A percentile compares a stretch with the other conserved stretches of the same genome.
These are phyloP conservation scores for Melolontha melolontha DNA, from an alignment of 2,888 invertebrate species.

Conservation along the genomic window DNA sequence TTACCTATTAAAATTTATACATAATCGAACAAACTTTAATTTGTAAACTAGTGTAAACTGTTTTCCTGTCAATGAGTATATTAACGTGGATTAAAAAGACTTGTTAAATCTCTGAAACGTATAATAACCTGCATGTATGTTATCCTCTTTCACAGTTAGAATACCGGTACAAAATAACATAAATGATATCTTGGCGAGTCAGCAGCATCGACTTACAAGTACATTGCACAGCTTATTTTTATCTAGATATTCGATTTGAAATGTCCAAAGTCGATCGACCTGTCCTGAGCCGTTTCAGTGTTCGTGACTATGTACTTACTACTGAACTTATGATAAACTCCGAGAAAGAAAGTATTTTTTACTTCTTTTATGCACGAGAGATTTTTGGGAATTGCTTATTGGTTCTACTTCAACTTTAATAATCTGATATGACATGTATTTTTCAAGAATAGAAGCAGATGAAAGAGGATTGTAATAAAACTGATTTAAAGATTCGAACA, in stretches of 20 bases:
- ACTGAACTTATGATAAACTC: slow-evolving; percentile 20
- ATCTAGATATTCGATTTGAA: slow-evolving; percentile 7
- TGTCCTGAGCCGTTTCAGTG: neutral
- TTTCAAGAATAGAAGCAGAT: neutral
- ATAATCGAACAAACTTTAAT: too few species aligned
- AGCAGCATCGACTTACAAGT: slow-evolving; percentile 23
- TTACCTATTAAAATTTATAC: too few species aligned
- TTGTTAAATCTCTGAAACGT: neutral
- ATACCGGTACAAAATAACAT: slow-evolving; percentile 33
- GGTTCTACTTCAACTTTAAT: slow-evolving; percentile 13
- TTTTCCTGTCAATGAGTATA: too few species aligned
- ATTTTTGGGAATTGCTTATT: slow-evolving; percentile 16
- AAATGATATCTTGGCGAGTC: slow-evolving; percentile 37
- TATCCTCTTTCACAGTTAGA: neutral
- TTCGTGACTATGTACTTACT: slow-evolving; percentile 18
- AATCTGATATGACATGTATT: neutral
- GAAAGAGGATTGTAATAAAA: neutral
- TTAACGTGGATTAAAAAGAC: neutral
- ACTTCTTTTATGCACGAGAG: slow-evolving; percentile 8
- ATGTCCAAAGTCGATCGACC: slow-evolving; percentile 1
- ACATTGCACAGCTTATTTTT: slow-evolving; percentile 18
- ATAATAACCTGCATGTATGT: neutral
- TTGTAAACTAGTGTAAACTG: too few species aligned
- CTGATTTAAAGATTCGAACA: too few species aligned
- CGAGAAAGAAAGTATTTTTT: slow-evolving; percentile 12